Conservation (phyloP, 2,797 vertebrate species). For the Chelonia mydas region DNA sequence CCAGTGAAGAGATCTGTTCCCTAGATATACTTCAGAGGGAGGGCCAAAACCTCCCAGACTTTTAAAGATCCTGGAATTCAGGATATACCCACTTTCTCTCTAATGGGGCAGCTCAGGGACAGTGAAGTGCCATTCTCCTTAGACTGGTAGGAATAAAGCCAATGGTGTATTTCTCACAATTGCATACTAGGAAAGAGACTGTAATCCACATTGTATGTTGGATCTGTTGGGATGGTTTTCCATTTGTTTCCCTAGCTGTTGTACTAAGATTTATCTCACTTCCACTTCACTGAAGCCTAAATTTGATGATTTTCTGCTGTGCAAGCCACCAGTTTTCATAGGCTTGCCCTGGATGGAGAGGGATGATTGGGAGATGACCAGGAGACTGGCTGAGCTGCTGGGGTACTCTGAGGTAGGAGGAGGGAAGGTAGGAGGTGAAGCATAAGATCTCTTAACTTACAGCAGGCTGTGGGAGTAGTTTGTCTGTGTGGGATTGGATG, state of each 20-base stretch:
- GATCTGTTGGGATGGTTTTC: too few relatives aligned
- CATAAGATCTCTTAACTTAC: too few relatives aligned
- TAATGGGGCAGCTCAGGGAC: not conserved
- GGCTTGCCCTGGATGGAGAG: not conserved
- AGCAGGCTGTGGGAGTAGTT: not conserved
- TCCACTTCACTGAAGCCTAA: not conserved
- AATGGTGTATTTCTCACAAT: not conserved
- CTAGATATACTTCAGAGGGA: not conserved
- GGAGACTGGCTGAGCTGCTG: too few relatives aligned
- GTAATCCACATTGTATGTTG: too few relatives aligned
- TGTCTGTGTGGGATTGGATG: not conserved
- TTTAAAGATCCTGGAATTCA: not conserved
- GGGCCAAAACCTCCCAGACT: too few relatives aligned
- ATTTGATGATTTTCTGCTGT: not conserved
- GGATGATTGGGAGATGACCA: not conserved
- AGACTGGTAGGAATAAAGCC: not conserved
- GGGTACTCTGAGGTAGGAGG: too few relatives aligned
- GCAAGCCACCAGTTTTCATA: not conserved
- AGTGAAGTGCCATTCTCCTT: not conserved
- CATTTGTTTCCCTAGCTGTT: not conserved
- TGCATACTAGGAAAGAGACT: not conserved
- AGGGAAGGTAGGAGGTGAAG: too few relatives aligned
- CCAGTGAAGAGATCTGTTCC: not conserved
- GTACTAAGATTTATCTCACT: not conserved
- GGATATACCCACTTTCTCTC: not conserved